Conservation (phyloP, 2,888 invertebrate genomes). For the Pycnomerus fuliginosus region DNA sequence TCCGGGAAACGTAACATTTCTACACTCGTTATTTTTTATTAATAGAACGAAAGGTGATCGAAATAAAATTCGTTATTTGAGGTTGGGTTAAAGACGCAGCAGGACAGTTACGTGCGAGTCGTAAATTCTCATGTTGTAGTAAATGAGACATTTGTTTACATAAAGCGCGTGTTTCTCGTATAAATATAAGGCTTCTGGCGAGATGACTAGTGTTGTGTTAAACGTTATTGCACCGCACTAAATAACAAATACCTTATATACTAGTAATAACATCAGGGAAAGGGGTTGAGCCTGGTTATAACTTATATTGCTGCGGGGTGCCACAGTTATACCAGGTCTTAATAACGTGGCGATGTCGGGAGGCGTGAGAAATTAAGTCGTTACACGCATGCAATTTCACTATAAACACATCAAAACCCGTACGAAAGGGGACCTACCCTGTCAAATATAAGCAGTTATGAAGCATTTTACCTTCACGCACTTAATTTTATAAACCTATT, state of each 20-base stretch:
- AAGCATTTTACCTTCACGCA: no score
- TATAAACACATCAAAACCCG: constrained; percentile 32
- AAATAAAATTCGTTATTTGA: constrained; percentile 15
- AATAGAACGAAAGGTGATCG: constrained; percentile 14
- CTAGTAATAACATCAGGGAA: constrained; percentile 26
- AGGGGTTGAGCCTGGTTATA: constrained; percentile 16
- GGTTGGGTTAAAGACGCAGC: constrained; percentile 9
- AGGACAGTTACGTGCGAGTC: constrained; percentile 19
- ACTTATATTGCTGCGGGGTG: constrained; percentile 27
- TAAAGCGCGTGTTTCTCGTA: constrained; percentile 43
- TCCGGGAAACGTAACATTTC: no score
- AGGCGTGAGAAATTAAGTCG: constrained; percentile 43
- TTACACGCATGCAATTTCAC: constrained; percentile 40
- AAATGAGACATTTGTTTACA: constrained; percentile 39
- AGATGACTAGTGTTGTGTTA: constrained; percentile 43
- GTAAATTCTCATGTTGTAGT: constrained; percentile 26
- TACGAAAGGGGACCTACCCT: no score
- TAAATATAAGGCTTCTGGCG: constrained; percentile 45
- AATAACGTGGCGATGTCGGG: constrained; percentile 35
- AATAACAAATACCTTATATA: constrained; percentile 33
- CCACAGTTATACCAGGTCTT: constrained; percentile 31
- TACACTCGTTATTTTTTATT: constrained; percentile 17
- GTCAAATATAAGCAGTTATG: no score
- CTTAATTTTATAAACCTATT: no score
- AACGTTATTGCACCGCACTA: constrained; percentile 45